These are phyloP conservation scores for Cydia strobilella DNA, from an alignment of 1,140 invertebrate species.

Conservation along the genomic window DNA sequence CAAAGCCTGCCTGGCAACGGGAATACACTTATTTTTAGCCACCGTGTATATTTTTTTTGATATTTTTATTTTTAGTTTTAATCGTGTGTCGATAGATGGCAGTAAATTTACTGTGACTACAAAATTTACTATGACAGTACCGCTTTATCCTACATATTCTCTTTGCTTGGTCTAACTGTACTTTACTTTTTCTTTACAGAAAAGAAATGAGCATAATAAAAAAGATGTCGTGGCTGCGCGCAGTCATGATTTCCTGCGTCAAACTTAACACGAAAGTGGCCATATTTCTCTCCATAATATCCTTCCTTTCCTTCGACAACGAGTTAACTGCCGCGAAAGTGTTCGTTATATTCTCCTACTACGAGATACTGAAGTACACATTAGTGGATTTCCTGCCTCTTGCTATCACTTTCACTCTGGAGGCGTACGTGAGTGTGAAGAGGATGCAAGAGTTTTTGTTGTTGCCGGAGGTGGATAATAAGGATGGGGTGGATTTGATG, in stretches of 20 bases:
- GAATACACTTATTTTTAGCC: too few species aligned
- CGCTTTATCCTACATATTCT: too few species aligned
- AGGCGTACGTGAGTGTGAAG: slow-evolving; percentile 83
- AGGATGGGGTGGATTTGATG: slow-evolving; percentile 60
- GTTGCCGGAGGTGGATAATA: slow-evolving; percentile 80
- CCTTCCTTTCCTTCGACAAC: slow-evolving; percentile 85
- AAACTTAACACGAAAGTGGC: slow-evolving; percentile 87
- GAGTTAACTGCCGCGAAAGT: slow-evolving; percentile 88
- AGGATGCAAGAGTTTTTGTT: slow-evolving; percentile 85
- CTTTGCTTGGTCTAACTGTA: too few species aligned
- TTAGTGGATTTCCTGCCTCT: slow-evolving; percentile 88
- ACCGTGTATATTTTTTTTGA: too few species aligned
- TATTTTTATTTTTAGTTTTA: too few species aligned
- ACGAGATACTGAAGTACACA: slow-evolving; percentile 85
- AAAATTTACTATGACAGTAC: too few species aligned
- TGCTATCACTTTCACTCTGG: slow-evolving; percentile 82
- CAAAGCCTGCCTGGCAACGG: too few species aligned
- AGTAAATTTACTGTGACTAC: too few species aligned
- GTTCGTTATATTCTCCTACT: slow-evolving; percentile 88
- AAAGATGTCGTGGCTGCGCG: slow-evolving; percentile 84
- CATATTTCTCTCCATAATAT: slow-evolving; percentile 89
- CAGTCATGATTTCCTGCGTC: slow-evolving; percentile 84
- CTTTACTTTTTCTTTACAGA: slow-evolving; percentile 56
- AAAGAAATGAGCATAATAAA: slow-evolving; percentile 86
- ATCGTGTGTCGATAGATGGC: too few species aligned